These are phyloP conservation scores for Diaprepes abbreviatus DNA, from an alignment of 2,888 invertebrate genomes.

Conservation along the genomic window DNA sequence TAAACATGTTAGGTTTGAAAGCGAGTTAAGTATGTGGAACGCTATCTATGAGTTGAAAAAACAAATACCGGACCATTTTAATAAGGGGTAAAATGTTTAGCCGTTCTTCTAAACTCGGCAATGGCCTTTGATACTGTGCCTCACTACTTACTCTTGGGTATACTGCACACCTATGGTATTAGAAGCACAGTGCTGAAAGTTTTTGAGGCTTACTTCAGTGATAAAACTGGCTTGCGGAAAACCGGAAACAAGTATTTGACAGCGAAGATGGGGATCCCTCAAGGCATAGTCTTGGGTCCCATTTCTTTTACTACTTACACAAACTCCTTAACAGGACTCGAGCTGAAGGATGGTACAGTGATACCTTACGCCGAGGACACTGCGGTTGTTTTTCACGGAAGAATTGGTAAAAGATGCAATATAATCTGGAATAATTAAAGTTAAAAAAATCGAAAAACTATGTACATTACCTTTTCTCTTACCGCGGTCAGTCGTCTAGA, in stretches of 20 bases:
- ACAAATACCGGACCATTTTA: neutral
- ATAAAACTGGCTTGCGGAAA: conserved; percentile 1
- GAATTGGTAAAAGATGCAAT: too few relatives aligned
- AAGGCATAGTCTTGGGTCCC: conserved; percentile 5
- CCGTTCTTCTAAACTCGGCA: conserved; percentile 10
- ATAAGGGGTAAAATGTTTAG: too few relatives aligned
- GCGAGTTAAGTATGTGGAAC: neutral
- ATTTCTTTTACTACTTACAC: conserved; percentile 14
- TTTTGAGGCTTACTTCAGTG: conserved; percentile 11
- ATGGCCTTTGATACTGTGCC: conserved; percentile 18
- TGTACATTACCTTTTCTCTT: too few relatives aligned
- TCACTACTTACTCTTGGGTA: conserved; percentile 3
- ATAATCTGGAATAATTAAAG: too few relatives aligned
- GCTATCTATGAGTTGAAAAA: neutral
- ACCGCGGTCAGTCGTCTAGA: too few relatives aligned
- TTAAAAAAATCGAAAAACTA: too few relatives aligned
- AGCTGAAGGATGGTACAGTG: too few relatives aligned
- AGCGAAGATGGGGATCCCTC: conserved; percentile 26
- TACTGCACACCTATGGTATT: conserved; percentile 6
- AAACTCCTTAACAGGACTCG: conserved; percentile 15
- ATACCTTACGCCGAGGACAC: too few relatives aligned
- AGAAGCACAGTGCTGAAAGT: conserved; percentile 13
- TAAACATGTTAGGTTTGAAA: too few relatives aligned
- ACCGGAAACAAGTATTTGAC: conserved; percentile 8
- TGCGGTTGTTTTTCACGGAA: too few relatives aligned